phyloP scores from a whole-genome alignment of 2,113 vertebrate species.

The Otolemur garnettii region DNA sequence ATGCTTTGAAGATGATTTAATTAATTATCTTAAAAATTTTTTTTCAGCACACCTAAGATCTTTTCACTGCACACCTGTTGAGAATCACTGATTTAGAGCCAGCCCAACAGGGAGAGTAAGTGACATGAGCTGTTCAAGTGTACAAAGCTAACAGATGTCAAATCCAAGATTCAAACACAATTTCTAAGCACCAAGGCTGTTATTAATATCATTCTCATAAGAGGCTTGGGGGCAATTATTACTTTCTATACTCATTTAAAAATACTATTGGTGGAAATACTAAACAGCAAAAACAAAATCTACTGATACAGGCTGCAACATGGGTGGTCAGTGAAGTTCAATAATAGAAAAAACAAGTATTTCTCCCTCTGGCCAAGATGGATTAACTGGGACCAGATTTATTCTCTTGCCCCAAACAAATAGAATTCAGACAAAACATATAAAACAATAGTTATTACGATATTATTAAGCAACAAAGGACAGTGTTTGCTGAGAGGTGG shows the following conservation, averaged over 20 bases:
- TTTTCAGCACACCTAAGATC: too few species aligned
- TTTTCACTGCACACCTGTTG: too few species aligned
- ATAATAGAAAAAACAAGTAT: neutral
- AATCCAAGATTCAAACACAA: neutral
- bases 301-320: neutral
- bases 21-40: too few species aligned
- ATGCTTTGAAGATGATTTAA: too few species aligned
- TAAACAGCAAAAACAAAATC: neutral
- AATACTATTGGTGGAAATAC: conserved; percentile 31
- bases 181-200: neutral
- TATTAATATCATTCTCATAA: neutral
- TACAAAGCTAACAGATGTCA: neutral
- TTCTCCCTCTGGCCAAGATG: neutral
- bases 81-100: conserved; percentile 47
- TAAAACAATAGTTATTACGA: neutral
- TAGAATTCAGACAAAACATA: neutral
- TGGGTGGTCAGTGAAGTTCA: neutral
- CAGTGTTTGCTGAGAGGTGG: neutral
- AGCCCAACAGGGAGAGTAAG: neutral
- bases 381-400: neutral
- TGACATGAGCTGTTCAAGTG: neutral
- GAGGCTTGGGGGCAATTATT: neutral
- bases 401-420: neutral
- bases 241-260: conserved; percentile 12
- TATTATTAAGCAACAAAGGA: neutral